phyloP scores from a whole-genome alignment of 2,113 vertebrate genomes.

The Emydocephalus ijimae region DNA sequence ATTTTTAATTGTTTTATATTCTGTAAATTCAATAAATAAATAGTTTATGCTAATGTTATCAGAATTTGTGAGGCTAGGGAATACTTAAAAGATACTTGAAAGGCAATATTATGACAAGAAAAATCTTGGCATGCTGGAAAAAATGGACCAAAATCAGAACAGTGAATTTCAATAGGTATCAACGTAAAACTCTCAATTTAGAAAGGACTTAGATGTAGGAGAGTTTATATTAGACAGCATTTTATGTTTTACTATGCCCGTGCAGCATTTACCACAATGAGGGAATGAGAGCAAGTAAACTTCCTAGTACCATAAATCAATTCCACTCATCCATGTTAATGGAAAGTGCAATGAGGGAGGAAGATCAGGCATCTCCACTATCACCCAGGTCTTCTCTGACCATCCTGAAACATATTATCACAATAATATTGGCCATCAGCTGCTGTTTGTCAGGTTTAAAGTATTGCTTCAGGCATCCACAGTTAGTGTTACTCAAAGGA shows the following conservation, averaged over 20 bases:
- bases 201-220: not conserved
- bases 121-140: not conserved
- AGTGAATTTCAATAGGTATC: not conserved
- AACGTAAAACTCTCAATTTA: not conserved
- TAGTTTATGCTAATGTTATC: not conserved
- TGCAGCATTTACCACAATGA: not conserved
- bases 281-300: not conserved
- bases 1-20: no score
- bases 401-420: not conserved
- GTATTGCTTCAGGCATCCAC: not conserved
- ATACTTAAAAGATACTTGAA: not conserved
- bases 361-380: not conserved
- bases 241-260: not conserved
- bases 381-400: not conserved
- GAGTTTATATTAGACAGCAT: not conserved
- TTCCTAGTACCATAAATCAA: not conserved
- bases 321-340: not conserved
- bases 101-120: not conserved
- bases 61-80: not conserved
- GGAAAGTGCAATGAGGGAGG: not conserved
- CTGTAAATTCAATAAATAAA: no score
- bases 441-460: not conserved
- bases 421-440: not conserved
- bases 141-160: not conserved
- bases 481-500: not conserved